Evolutionary conservation across 2,888 invertebrate genomes (phyloP), one percentile per base, ranked within the genome.

Genomic region (Mantis religiosa): DNA sequence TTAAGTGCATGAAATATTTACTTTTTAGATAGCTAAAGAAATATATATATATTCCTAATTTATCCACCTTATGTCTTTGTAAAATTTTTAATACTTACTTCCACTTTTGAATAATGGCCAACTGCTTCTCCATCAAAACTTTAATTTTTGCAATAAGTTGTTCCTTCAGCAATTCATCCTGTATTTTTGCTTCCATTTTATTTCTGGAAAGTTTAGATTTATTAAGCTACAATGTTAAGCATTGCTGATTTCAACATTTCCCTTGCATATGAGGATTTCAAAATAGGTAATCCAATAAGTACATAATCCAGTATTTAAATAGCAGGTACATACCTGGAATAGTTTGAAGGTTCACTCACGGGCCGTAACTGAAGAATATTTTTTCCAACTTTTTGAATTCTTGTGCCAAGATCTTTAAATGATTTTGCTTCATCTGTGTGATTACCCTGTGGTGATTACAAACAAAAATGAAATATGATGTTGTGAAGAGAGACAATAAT

Each of bases 21-120:
- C 20, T 25, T 20, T 71, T 71, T 0, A 6, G 6, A 71, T 71
- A 20, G 25, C 20, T 4, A 2, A 20, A 14, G 9, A 25, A 34
- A 47, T 3, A 28, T 30, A 6, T 28, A n/a, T 28, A 30, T 6
- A 27, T 41, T 1, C 12, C 3, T 34, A 41, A 41, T 41, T 41
- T 41, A 41, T 12, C 12, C 2, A 2, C 12, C 41, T 41, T 41
- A 41, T 25, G 20, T 27, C 12, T 14, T n/a, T 4, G 1, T 34
- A 1, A 3, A 30, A n/a, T 25, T n/a, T 25, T 81, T 82, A n/a
- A 83, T 82, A 28, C 93, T 93, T 93, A 96, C 96, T 94, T 95
- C 92, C 94, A 94, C 89, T 94, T 95, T 91, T 96, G 96, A 88
- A 96, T 91, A 90, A 94, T 94, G 91, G 93, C 94, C 85, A 95